Percentiles rank a stretch among this genome's conserved stretches.
Conservation (phyloP, 1,140 invertebrate species). For the Sycobia sp. region DNA sequence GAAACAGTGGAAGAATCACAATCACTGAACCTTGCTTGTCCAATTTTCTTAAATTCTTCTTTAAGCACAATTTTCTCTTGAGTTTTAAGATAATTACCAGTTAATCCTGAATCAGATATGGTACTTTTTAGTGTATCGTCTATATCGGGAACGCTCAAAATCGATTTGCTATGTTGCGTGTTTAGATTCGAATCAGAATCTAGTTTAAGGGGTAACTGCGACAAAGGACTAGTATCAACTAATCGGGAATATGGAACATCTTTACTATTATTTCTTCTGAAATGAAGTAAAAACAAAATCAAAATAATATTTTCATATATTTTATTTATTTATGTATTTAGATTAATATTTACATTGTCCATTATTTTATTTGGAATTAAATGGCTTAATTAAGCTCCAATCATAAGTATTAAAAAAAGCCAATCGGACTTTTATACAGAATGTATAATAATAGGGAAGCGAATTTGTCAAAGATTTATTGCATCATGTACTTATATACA, state of each 20-base stretch:
- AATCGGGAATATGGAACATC: slow-evolving; percentile 82
- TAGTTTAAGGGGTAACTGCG: slow-evolving; percentile 67
- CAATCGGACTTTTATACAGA: too few species aligned
- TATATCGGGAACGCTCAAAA: slow-evolving; percentile 62
- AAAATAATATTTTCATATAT: neutral
- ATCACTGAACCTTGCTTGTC: slow-evolving; percentile 42
- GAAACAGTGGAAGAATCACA: slow-evolving; percentile 62
- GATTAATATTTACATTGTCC: neutral
- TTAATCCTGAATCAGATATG: slow-evolving; percentile 81
- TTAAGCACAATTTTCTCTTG: slow-evolving; percentile 47
- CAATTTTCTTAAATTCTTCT: slow-evolving; percentile 49
- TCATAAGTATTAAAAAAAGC: too few species aligned
- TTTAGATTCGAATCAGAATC: slow-evolving; percentile 81
- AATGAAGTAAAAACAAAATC: slow-evolving; percentile 10
- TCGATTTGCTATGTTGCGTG: slow-evolving; percentile 69
- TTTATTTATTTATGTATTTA: neutral
- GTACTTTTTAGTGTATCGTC: slow-evolving; percentile 69
- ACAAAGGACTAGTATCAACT: slow-evolving; percentile 69
- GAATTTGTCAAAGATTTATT: too few species aligned
- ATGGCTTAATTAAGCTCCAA: too few species aligned
- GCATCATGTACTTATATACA: too few species aligned
- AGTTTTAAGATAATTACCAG: slow-evolving; percentile 70
- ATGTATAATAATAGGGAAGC: too few species aligned
- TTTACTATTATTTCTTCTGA: slow-evolving; percentile 56
- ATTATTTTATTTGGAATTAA: neutral